These are phyloP conservation scores for Trochalopteron elliotii DNA, from an alignment of 2,113 vertebrate genomes.

Conservation along the genomic window DNA sequence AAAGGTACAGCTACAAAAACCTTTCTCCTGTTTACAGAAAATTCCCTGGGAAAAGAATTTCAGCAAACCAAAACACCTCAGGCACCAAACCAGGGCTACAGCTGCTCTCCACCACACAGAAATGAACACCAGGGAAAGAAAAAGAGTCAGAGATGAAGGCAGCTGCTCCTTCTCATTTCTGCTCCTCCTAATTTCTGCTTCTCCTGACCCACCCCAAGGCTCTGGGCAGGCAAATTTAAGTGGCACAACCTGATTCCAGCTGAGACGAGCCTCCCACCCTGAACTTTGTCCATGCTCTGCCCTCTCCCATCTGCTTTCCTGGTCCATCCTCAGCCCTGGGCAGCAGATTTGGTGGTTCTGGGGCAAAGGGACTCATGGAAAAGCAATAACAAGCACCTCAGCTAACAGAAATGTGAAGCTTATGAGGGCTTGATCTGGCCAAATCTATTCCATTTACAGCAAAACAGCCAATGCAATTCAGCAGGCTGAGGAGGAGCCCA, in stretches of 20 bases:
- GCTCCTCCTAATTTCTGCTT: background rate
- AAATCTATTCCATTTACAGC: background rate
- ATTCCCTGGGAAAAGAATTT: too few relatives aligned
- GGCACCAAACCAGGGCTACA: too few relatives aligned
- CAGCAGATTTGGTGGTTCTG: background rate
- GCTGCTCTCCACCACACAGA: background rate
- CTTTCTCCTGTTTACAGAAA: too few relatives aligned
- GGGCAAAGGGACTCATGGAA: background rate
- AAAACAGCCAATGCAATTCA: background rate
- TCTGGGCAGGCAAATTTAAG: background rate
- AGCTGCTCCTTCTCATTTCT: background rate
- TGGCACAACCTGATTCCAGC: accelerated
- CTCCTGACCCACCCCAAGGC: background rate
- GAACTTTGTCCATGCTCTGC: background rate
- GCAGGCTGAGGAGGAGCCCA: background rate
- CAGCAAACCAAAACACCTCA: too few relatives aligned
- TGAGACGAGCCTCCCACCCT: background rate
- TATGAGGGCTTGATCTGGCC: background rate
- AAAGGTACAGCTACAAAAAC: too few relatives aligned
- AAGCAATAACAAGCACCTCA: background rate
- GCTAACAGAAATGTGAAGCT: background rate
- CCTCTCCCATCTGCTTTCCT: background rate
- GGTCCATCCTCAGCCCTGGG: background rate
- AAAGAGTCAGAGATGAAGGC: background rate
- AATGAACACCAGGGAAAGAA: background rate